phyloP scores from a whole-genome alignment of 2,797 vertebrate species.

The Loriculus beryllinus region DNA sequence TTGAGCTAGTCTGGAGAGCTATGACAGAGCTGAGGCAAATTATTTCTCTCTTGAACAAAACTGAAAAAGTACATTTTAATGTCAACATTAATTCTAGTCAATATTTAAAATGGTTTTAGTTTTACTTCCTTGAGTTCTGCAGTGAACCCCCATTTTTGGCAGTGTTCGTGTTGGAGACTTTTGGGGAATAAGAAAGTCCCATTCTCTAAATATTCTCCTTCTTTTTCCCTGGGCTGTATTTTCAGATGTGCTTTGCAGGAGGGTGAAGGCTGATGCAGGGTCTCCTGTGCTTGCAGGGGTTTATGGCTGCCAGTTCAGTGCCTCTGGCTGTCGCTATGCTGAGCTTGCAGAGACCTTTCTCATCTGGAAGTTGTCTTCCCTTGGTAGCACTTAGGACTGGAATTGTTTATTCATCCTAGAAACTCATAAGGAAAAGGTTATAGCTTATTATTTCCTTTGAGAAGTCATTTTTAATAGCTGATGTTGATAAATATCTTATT shows the following conservation, averaged over 20 bases:
- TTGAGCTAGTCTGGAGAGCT: background rate
- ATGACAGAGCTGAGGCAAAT: background rate
- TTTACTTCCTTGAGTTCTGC: background rate
- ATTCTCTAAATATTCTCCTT: background rate
- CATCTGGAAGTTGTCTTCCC: background rate
- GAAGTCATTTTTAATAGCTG: background rate
- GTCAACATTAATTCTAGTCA: background rate
- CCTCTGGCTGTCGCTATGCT: fast-evolving
- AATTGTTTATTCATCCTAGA: conserved; percentile 5
- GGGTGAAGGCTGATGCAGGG: background rate
- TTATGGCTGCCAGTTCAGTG: background rate
- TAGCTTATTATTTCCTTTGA: background rate
- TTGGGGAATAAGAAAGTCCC: background rate
- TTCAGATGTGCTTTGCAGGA: fast-evolving
- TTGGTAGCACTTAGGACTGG: background rate
- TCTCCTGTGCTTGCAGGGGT: background rate
- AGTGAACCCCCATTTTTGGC: background rate
- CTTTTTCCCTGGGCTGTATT: background rate
- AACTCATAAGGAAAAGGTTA: background rate
- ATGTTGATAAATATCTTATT: background rate
- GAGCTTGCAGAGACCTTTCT: background rate
- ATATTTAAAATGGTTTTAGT: background rate
- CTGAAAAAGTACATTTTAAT: background rate
- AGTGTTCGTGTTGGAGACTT: background rate
- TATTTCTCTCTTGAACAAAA: background rate